Evolutionary conservation across 2,797 vertebrate genomes (phyloP).

Genomic region (Gymnothorax reevesii): DNA sequence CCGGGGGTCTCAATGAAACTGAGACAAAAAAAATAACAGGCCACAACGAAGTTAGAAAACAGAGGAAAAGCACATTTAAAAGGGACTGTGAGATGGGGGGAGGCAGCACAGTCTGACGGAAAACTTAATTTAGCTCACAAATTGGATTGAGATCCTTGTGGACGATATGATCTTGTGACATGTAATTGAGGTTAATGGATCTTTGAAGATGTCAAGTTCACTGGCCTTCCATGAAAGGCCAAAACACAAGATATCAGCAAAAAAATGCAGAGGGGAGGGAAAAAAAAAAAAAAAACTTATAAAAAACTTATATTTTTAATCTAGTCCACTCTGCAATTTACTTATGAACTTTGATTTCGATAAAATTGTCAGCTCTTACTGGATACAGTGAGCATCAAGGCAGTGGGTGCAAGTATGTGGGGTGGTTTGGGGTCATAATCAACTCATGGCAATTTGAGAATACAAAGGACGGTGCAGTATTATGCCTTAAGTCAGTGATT

Average conservation of each 20-base stretch:
- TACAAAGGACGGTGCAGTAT: background rate
- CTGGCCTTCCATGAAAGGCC: slow-evolving; percentile 34
- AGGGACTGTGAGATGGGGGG: background rate
- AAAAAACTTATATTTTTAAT: background rate
- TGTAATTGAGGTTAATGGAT: slow-evolving; percentile 43
- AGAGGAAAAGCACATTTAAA: slow-evolving; percentile 1
- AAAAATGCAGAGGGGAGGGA: background rate
- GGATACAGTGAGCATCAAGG: background rate
- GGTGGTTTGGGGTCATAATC: no score
- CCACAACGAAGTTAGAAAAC: background rate
- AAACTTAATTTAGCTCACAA: slow-evolving; percentile 52
- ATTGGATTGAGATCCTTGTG: slow-evolving; percentile 38
- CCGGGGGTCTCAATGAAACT: no score
- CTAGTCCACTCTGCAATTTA: background rate
- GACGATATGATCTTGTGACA: slow-evolving; percentile 54
- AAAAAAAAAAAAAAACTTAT: background rate
- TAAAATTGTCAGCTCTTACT: background rate
- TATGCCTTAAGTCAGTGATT: background rate
- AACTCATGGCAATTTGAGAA: background rate
- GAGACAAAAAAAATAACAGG: background rate
- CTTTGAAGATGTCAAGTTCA: slow-evolving; percentile 27
- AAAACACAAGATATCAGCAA: background rate
- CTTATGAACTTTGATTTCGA: background rate
- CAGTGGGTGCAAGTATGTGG: no score
- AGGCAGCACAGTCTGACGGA: background rate